Conservation (phyloP, 2,888 invertebrate genomes). For the Cosmopolites sordidus region DNA sequence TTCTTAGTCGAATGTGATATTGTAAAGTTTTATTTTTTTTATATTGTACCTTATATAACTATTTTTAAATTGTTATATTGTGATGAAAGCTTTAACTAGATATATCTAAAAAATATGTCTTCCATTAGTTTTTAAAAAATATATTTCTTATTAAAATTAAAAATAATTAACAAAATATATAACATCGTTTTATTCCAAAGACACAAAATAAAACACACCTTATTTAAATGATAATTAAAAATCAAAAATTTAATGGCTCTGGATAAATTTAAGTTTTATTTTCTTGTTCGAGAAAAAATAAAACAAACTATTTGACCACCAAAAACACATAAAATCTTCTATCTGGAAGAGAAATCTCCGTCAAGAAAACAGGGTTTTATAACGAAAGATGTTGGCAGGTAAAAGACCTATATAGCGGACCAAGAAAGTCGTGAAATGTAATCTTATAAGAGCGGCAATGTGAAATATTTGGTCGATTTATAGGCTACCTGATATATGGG, state of each 20-base stretch:
- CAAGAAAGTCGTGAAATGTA: too few relatives aligned
- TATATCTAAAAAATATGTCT: conserved; percentile 36
- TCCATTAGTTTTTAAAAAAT: conserved; percentile 31
- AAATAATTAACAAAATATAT: conserved; percentile 7
- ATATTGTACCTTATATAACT: conserved; percentile 22
- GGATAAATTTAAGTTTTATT: background rate
- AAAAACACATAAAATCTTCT: conserved; percentile 4
- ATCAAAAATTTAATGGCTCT: background rate
- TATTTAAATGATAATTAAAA: background rate
- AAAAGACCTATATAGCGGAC: conserved; percentile 6
- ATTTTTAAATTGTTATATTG: conserved; percentile 25
- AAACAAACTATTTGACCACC: background rate
- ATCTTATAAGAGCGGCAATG: too few relatives aligned
- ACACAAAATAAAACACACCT: background rate
- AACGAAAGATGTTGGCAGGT: conserved; percentile 6
- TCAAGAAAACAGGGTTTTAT: conserved; percentile 1
- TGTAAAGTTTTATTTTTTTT: conserved; percentile 35
- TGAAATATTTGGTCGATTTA: conserved; percentile 2
- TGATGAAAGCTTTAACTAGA: conserved; percentile 41
- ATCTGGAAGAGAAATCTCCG: background rate
- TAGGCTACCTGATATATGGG: conserved; percentile 13
- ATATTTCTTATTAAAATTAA: conserved; percentile 2
- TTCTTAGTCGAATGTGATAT: conserved; percentile 36
- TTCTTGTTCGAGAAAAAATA: background rate
- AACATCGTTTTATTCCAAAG: background rate